Base-by-base conservation (phyloP, 2,888 invertebrate genomes). In the Ichneumon xanthorius region DNA sequence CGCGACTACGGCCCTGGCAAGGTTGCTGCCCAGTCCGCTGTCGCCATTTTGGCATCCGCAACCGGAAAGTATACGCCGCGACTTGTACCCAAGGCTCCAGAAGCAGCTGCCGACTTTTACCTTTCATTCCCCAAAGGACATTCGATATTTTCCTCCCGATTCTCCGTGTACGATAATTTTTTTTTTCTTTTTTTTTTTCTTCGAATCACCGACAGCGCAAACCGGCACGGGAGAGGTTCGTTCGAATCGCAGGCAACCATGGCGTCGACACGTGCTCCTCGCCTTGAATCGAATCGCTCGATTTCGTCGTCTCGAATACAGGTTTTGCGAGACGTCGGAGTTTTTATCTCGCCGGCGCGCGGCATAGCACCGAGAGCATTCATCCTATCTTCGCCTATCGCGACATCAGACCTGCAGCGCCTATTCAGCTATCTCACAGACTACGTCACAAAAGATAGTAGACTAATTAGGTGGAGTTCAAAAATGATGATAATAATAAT, bases 11-110 rank as follows among this genome's bases (percentile, higher is more conserved):
- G 80, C 84, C 84, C 88, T 88, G 88, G 58, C 78, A 85, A 87
- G 82, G 87, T 86, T 87, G 84, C 88, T 81, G 85, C 73, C 83
- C 85, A 83, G 90, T 92, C 91, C 92, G 92, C 90, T 90, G 92
- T 92, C 94, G 94, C 94, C 94, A 94, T 94, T 93, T 94, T 94
- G 93, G 91, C 92, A 93, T 91, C 91, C 92, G 90, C 90, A 89
- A 90, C 90, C 92, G 91, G 86, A 87, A 88, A 84, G 87, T 87
- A 78, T 82, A 70, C 71, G 84, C 80, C 68, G 78, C 77, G 82
- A 55, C 37, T 37, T 67, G 65, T 14, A 37, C n/a, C 4, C 53
- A 40, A 53, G 53, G 5, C 37, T 33, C 48, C 11, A n/a, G 30
- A 50, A 16, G 81, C 84, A 84, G 80, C 84, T 86, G 86, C 84